phyloP scores from a whole-genome alignment of 2,888 invertebrate species.

The Epistrophe grossulariae region DNA sequence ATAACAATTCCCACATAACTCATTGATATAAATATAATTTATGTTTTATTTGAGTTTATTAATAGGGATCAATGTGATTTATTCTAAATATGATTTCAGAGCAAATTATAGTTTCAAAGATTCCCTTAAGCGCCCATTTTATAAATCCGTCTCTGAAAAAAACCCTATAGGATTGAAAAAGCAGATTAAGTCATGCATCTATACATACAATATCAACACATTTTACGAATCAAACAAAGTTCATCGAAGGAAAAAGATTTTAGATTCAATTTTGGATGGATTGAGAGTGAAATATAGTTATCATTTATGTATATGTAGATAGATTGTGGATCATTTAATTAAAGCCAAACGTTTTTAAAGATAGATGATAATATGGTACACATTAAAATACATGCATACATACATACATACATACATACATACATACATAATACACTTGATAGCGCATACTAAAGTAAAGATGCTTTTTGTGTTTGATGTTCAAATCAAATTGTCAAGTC shows the following conservation, averaged over 20 bases:
- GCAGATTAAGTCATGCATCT: constrained; percentile 46
- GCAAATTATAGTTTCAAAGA: background rate
- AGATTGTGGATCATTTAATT: constrained; percentile 64
- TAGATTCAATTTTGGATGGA: constrained; percentile 20
- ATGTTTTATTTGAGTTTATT: no score
- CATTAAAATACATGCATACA: constrained; percentile 1
- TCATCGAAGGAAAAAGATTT: background rate
- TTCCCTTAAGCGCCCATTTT: background rate
- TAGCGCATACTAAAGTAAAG: background rate
- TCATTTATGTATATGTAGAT: constrained; percentile 41
- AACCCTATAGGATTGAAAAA: background rate
- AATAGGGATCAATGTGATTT: no score
- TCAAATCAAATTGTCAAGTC: constrained; percentile 40
- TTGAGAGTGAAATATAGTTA: constrained; percentile 31
- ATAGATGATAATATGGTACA: constrained; percentile 15
- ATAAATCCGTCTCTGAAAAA: constrained; percentile 1
- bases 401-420: no score
- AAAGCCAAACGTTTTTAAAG: constrained; percentile 31
- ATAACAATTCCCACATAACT: no score
- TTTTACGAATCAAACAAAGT: constrained; percentile 14
- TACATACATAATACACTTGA: no score
- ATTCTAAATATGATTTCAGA: no score
- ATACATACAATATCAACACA: constrained; percentile 12
- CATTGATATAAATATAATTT: no score
- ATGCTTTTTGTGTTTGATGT: constrained; percentile 1